Evolutionary conservation across 2,113 vertebrate species (phyloP).

Genomic region (Antennarius striatus): DNA sequence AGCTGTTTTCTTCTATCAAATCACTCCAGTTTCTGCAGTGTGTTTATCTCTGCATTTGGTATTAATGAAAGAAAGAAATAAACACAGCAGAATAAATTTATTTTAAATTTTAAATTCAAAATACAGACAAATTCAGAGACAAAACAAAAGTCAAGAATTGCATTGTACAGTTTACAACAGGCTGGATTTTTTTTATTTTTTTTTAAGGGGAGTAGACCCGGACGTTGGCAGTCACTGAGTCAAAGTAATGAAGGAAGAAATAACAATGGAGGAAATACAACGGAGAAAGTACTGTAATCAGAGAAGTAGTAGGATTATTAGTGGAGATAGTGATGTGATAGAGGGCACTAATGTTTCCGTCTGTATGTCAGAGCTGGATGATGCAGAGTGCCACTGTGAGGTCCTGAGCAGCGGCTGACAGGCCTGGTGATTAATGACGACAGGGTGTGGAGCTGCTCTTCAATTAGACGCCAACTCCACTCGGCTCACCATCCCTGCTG

Average conservation of each 20-base stretch:
- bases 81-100: too few relatives aligned
- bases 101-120: not conserved
- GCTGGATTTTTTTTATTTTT: too few relatives aligned
- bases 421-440: conserved; percentile 83
- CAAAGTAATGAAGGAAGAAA: too few relatives aligned
- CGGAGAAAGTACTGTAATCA: conserved; percentile 16
- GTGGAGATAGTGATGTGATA: conserved; percentile 45
- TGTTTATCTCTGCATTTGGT: too few relatives aligned
- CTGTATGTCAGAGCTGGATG: conserved; percentile 47
- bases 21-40: too few relatives aligned
- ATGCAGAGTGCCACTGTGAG: conserved; percentile 66
- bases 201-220: too few relatives aligned
- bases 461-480: conserved; percentile 80
- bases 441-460: conserved; percentile 82
- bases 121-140: not conserved
- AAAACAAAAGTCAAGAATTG: too few relatives aligned
- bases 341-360: conserved; percentile 65
- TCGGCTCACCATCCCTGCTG: conserved; percentile 61
- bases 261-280: too few relatives aligned
- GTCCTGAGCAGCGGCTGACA: conserved; percentile 79
- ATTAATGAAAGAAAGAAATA: too few relatives aligned
- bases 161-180: too few relatives aligned
- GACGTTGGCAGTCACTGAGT: too few relatives aligned
- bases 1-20: too few relatives aligned
- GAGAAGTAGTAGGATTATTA: conserved; percentile 25